A percentile compares a stretch with the other conserved stretches of the same genome.
Conservation (phyloP, 2,113 vertebrate species). For the Thymallus thymallus region DNA sequence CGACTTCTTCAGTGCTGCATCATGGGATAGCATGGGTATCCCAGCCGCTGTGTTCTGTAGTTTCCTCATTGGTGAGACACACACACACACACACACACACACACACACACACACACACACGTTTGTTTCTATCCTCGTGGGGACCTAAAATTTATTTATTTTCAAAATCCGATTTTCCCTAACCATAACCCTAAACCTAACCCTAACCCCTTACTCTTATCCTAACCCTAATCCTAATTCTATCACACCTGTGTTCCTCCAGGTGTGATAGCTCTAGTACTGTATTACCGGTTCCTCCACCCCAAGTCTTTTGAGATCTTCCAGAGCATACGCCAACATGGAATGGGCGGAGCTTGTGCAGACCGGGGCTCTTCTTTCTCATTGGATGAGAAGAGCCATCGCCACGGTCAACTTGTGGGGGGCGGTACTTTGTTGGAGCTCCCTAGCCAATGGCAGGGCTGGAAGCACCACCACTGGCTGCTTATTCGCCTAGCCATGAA, state of each 20-base stretch:
- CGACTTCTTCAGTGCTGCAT: slow-evolving; percentile 71
- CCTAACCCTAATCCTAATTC: no score
- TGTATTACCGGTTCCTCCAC: slow-evolving; percentile 83
- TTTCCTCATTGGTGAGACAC: slow-evolving; percentile 78
- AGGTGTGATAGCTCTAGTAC: slow-evolving; percentile 48
- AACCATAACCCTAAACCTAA: no score
- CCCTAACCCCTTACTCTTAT: no score
- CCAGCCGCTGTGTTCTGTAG: slow-evolving; percentile 71
- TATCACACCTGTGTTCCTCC: slow-evolving; percentile 6
- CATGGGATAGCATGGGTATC: slow-evolving; percentile 72
- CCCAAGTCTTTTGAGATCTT: slow-evolving; percentile 82
- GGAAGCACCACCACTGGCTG: slow-evolving; percentile 81
- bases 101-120: neutral
- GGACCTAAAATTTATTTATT: no score
- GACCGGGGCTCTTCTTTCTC: slow-evolving; percentile 48
- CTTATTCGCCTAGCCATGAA: slow-evolving; percentile 83
- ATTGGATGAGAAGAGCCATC: slow-evolving; percentile 53
- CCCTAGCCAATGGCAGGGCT: slow-evolving; percentile 61
- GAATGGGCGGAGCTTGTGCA: slow-evolving; percentile 37
- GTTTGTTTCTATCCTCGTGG: no score
- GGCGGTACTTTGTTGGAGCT: slow-evolving; percentile 65
- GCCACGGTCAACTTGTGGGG: slow-evolving; percentile 44
- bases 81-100: neutral
- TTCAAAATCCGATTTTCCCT: no score
- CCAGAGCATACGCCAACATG: slow-evolving; percentile 64